Evolutionary conservation across 2,888 invertebrate species (phyloP), one percentile per base, ranked within the genome.

Genomic region (Rhingia rostrata): DNA sequence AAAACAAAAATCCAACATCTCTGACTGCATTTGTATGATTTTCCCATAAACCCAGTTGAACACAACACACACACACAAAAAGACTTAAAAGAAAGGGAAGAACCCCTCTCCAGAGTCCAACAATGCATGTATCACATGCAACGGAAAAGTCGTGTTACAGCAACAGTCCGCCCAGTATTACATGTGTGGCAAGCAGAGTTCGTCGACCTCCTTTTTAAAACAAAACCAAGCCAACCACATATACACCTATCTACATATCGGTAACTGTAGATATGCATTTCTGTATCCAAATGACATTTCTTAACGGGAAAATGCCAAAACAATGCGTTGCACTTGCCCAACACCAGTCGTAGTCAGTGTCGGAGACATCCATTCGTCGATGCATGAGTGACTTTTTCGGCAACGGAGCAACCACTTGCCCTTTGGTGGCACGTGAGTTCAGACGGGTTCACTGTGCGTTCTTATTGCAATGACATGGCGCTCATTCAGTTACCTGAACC

Each of bases 11-110:
- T 14, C 47, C 43, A 64, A 53, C 58, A 56, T 64, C 37, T 39
- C 51, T 43, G 41, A 54, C 39, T 67, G 73, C 78, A 73, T 63
- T 69, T 43, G 58, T 67, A 61, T 56, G 61, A 78, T 78, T 83
- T 83, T 83, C 73, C 79, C 83, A 83, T 83, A 73, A 72, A 83
- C 61, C 72, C 78, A 79, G 83, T 67, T 83, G 63, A 73, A 79
- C 47, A 67, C 66, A 73, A 58, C 70, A 61, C 37, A 35, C 61
- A 56, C 12, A 6, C 6, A n/a, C 49, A 66, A 12, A 53, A 53
- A 43, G 54, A 3, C 6, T 64, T 14, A 47, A 56, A 54, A 41
- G 22, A 22, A 47, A 70, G 58, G 79, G 83, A 79, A 73, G 70
- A 49, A 66, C 22, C 53, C 60, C 54, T 49, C 60, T 32, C 64